These are phyloP conservation scores for Sesamia nonagrioides DNA, from an alignment of 1,140 invertebrate species.

Conservation along the genomic window DNA sequence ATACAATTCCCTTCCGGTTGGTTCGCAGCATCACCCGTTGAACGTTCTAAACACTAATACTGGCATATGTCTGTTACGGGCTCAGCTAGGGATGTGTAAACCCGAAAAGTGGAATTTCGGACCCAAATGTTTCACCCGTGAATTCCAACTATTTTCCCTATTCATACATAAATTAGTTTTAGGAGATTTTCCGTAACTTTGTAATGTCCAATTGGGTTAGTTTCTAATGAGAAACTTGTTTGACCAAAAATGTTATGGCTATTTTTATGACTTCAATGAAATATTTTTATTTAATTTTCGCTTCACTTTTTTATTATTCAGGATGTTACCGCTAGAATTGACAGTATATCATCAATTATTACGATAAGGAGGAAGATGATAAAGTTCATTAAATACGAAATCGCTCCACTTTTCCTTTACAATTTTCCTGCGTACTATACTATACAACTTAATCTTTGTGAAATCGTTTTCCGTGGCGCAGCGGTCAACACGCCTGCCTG, in stretches of 20 bases:
- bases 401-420: background rate
- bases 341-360: slow-evolving; percentile 12
- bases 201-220: slow-evolving; percentile 1
- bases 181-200: slow-evolving; percentile 3
- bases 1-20: background rate
- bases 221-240: slow-evolving; percentile 24
- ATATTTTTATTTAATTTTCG: background rate
- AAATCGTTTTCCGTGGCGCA: no score
- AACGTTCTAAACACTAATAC: background rate
- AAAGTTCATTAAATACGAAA: slow-evolving; percentile 16
- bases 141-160: slow-evolving; percentile 17
- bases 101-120: slow-evolving; percentile 1
- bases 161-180: slow-evolving; percentile 25
- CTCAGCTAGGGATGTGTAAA: background rate
- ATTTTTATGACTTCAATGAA: background rate
- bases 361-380: background rate
- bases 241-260: background rate
- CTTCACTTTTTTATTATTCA: background rate
- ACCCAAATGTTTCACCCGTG: slow-evolving; percentile 9
- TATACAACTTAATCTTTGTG: no score
- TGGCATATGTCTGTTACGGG: background rate
- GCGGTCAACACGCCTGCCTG: no score
- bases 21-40: background rate
- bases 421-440: background rate
- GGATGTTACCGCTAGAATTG: background rate